Percentiles rank a stretch among this genome's conserved stretches.
phyloP scores from a whole-genome alignment of 2,888 invertebrate genomes.

The Sminthurinus aureus region DNA sequence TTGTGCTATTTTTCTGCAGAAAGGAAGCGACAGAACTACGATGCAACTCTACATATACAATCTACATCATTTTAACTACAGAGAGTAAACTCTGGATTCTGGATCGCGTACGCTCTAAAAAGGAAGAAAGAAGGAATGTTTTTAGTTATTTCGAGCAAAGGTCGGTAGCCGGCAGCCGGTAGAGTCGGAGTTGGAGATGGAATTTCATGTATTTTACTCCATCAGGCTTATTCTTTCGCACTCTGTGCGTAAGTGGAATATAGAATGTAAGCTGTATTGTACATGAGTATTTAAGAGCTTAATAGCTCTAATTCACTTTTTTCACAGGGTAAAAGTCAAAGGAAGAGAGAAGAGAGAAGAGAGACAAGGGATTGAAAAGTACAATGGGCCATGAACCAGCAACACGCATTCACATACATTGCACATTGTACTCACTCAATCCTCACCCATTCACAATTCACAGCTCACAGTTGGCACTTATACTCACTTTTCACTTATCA shows the following conservation, averaged over 20 bases:
- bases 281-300: neutral
- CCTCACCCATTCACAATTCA: no score
- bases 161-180: no score
- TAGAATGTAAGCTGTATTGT: neutral
- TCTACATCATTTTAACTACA: neutral
- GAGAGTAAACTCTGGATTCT: neutral
- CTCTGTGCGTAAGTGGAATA: no score
- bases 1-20: neutral
- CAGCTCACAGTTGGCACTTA: neutral
- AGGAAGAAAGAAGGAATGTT: no score
- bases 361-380: neutral
- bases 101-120: no score
- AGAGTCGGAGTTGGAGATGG: no score
- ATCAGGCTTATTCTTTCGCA: neutral
- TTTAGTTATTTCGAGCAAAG: no score
- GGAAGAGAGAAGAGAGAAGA: no score
- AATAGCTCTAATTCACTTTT: constrained; percentile 19
- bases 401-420: neutral
- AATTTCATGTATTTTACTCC: neutral
- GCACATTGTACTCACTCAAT: neutral
- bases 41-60: no score
- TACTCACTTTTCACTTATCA: neutral
- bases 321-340: neutral
- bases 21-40: no score
- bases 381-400: neutral